Conservation (phyloP, 30 jellyfish, hydroid and myxozoan genomes). For the Phacellophora camtschatica region DNA sequence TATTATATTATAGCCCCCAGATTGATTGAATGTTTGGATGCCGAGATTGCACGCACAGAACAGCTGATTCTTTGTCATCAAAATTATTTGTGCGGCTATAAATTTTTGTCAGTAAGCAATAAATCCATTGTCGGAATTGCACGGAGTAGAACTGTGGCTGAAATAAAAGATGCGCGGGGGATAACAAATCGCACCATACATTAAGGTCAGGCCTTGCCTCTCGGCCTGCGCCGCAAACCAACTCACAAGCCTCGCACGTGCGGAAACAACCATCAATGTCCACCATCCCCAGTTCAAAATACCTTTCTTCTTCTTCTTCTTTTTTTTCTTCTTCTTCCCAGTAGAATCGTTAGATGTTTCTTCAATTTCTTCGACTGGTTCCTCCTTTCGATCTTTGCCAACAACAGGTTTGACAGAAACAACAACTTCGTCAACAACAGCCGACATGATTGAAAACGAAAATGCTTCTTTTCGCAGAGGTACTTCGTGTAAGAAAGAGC, state of each 20-base stretch:
- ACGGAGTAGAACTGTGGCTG: no score
- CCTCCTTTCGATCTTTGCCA: not conserved
- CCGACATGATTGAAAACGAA: constrained; percentile 29
- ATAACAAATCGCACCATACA: no score
- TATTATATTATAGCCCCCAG: no score
- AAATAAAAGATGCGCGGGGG: no score
- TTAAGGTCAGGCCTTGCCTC: no score
- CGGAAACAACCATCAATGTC: not conserved
- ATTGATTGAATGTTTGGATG: no score
- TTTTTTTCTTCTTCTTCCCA: constrained; percentile 36
- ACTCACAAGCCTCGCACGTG: not conserved
- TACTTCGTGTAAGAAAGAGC: not conserved
- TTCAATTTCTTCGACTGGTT: constrained; percentile 3
- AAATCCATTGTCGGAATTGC: not conserved
- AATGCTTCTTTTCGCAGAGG: not conserved
- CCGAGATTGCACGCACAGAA: no score
- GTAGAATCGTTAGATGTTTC: not conserved
- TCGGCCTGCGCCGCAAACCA: not conserved
- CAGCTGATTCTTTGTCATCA: no score
- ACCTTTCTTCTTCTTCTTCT: constrained; percentile 49
- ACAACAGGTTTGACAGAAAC: not conserved
- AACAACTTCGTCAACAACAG: constrained; percentile 20
- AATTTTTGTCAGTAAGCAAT: not conserved
- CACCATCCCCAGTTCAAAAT: not conserved
- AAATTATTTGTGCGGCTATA: no score